Conservation (phyloP, 2,888 invertebrate species). For the Scrobipalpa atriplicella region DNA sequence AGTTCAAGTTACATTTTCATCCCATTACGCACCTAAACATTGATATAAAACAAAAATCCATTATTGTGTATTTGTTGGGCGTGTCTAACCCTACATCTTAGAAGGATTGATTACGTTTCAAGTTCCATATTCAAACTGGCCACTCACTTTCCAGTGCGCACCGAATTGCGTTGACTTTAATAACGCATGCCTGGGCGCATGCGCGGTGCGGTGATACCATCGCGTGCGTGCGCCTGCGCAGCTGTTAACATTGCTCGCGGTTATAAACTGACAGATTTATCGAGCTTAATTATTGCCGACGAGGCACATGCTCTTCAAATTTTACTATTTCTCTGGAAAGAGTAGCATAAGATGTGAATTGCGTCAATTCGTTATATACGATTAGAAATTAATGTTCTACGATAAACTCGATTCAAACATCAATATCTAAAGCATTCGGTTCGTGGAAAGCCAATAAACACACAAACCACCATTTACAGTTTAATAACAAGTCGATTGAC, state of each 20-base stretch:
- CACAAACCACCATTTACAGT: conserved; percentile 10
- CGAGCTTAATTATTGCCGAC: background rate
- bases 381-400: background rate
- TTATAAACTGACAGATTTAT: conserved; percentile 20
- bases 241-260: background rate
- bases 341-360: background rate
- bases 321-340: background rate
- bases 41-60: background rate
- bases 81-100: background rate
- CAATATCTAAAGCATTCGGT: background rate
- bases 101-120: conserved; percentile 40
- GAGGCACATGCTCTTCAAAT: conserved; percentile 1
- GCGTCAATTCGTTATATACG: background rate
- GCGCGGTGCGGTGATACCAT: conserved; percentile 32
- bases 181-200: conserved; percentile 30
- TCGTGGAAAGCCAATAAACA: conserved; percentile 10
- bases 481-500: conserved; percentile 18
- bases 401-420: background rate
- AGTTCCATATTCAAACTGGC: conserved; percentile 67
- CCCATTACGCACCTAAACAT: too few species aligned
- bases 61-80: background rate
- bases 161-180: conserved; percentile 32
- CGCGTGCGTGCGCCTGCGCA: conserved; percentile 9
- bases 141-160: conserved; percentile 69
- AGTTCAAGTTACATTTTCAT: too few species aligned